Evolutionary conservation across 2,113 vertebrate genomes (phyloP).

Genomic region (Lepus europaeus): DNA sequence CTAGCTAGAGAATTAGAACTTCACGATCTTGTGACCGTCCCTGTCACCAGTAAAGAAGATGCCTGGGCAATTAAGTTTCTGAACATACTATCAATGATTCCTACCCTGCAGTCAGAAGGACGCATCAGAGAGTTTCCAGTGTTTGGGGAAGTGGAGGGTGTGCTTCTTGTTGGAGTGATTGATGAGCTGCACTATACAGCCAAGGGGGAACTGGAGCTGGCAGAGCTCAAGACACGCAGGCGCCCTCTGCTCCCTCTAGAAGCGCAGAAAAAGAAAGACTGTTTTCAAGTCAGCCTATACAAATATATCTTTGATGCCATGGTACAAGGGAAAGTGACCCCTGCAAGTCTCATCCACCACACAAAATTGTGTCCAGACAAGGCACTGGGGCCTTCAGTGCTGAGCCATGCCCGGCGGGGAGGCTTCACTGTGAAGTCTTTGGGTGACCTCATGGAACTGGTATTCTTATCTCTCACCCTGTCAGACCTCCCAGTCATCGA

Average conservation of each 20-base stretch:
- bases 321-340: conserved; percentile 85
- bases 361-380: conserved; percentile 81
- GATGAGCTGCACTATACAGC: conserved; percentile 87
- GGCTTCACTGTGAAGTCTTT: conserved; percentile 83
- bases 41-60: conserved; percentile 83
- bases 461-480: conserved; percentile 82
- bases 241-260: conserved; percentile 69
- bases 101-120: conserved; percentile 84
- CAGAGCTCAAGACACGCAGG: conserved; percentile 84
- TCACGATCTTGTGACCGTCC: conserved; percentile 84
- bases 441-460: conserved; percentile 86
- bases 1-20: conserved; percentile 89
- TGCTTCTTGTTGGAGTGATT: conserved; percentile 86
- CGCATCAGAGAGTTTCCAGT: conserved; percentile 88
- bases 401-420: conserved; percentile 75
- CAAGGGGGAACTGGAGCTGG: conserved; percentile 85
- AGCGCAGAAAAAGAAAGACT: conserved; percentile 83
- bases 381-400: conserved; percentile 82
- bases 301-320: conserved; percentile 90
- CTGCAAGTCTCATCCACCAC: conserved; percentile 80
- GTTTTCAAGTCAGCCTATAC: conserved; percentile 88
- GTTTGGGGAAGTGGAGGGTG: conserved; percentile 87
- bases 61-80: conserved; percentile 87
- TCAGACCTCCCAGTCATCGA: conserved; percentile 87
- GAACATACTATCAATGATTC: conserved; percentile 85